A percentile compares a stretch with the other conserved stretches of the same genome.
Conservation (phyloP, 2,797 vertebrate species). For the Sitta carolinensis region DNA sequence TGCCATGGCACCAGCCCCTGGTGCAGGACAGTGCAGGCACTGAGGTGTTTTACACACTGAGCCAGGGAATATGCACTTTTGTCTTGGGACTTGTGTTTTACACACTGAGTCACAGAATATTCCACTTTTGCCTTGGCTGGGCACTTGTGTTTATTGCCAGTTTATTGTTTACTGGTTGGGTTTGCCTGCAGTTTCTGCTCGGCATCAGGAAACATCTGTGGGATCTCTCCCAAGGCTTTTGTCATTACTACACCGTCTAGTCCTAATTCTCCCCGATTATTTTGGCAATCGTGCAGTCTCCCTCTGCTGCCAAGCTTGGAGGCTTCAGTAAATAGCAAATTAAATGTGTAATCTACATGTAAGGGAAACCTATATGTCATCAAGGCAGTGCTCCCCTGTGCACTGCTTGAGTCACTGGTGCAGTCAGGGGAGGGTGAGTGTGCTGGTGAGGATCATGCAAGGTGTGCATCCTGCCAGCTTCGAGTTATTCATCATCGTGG, state of each 20-base stretch:
- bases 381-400: not conserved
- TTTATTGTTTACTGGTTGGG: not conserved
- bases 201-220: not conserved
- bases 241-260: not conserved
- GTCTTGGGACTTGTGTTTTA: not conserved
- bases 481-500: fast-evolving
- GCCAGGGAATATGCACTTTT: not conserved
- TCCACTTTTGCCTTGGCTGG: not conserved
- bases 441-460: not conserved
- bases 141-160: not conserved
- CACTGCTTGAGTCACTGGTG: not conserved
- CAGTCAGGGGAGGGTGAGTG: not conserved
- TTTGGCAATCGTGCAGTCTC: not conserved
- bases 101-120: not conserved
- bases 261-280: not conserved
- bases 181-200: not conserved
- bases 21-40: not conserved
- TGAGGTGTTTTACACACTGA: not conserved
- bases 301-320: conserved; percentile 25
- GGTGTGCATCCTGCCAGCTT: not conserved
- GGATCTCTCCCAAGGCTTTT: not conserved
- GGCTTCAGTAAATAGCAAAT: not conserved
- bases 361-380: not conserved
- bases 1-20: not conserved
- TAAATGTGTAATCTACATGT: not conserved